These are phyloP conservation scores for Drosophila kikkawai DNA, from an alignment of 1,140 invertebrate genomes.

Conservation along the genomic window DNA sequence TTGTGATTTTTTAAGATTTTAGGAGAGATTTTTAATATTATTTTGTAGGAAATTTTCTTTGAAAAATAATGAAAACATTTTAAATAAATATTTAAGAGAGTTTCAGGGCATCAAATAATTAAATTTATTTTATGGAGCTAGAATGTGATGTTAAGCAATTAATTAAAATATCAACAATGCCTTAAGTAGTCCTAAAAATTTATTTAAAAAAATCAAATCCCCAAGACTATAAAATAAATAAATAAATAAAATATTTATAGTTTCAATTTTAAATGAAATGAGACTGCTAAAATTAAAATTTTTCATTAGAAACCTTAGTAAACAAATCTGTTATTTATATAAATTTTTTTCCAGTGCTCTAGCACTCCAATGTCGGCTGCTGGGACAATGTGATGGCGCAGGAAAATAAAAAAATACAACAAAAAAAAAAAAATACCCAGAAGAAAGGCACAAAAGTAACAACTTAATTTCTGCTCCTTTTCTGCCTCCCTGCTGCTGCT, in stretches of 20 bases:
- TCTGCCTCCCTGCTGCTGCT: slow-evolving; percentile 27
- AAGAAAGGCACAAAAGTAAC: slow-evolving; percentile 63
- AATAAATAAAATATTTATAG: no score
- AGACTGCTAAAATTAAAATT: no score
- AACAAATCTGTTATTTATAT: neutral
- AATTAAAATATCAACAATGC: neutral
- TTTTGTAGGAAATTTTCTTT: neutral
- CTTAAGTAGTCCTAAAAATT: neutral
- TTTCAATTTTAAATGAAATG: neutral
- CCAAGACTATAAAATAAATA: neutral
- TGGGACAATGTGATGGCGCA: slow-evolving; percentile 45
- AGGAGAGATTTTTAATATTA: neutral
- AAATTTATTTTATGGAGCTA: neutral
- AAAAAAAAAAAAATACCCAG: slow-evolving; percentile 1
- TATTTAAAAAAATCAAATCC: neutral
- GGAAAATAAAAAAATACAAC: slow-evolving; percentile 24
- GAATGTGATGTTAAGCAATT: no score
- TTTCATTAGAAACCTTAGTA: neutral
- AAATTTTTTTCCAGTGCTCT: neutral
- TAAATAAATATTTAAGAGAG: neutral
- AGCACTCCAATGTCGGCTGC: slow-evolving; percentile 42
- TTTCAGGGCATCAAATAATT: no score
- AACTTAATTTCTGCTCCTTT: slow-evolving; percentile 72
- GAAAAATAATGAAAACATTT: no score
- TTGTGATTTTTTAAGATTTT: rapidly evolving